Evolutionary conservation across 2,888 invertebrate genomes (phyloP).

Genomic region (Cacoxenus indagator): DNA sequence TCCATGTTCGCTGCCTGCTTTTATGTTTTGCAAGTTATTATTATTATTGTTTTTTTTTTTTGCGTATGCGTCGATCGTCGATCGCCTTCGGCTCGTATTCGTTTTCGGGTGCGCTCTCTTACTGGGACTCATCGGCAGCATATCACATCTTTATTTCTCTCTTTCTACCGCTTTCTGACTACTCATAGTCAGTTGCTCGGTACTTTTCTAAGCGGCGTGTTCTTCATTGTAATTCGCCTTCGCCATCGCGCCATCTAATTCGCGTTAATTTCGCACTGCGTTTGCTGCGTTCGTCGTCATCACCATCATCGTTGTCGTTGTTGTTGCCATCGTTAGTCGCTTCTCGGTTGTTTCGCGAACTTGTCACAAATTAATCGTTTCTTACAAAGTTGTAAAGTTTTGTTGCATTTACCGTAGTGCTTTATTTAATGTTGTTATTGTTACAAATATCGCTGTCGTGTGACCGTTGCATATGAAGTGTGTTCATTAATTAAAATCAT

Average conservation of each 20-base stretch:
- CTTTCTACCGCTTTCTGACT: conserved; percentile 24
- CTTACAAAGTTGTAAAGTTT: neutral
- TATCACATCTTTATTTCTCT: too few species aligned
- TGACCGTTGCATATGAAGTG: too few species aligned
- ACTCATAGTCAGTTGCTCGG: conserved; percentile 56
- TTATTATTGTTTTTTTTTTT: neutral
- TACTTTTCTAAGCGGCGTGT: conserved; percentile 69
- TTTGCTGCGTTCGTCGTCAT: conserved; percentile 27
- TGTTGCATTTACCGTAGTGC: neutral
- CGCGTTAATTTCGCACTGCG: conserved; percentile 46
- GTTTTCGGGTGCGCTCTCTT: too few species aligned
- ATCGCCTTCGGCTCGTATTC: neutral
- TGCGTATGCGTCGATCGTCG: neutral
- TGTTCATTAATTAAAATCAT: too few species aligned
- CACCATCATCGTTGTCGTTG: conserved; percentile 34
- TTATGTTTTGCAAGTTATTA: neutral
- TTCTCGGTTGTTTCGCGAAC: conserved; percentile 5
- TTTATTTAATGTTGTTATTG: too few species aligned
- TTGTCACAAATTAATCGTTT: neutral
- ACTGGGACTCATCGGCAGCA: too few species aligned
- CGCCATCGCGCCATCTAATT: conserved; percentile 48
- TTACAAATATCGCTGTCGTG: too few species aligned
- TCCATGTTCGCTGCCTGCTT: neutral
- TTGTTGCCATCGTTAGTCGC: conserved; percentile 11
- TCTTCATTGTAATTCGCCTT: conserved; percentile 64